Conservation (phyloP, 2,113 vertebrate genomes). For the Thalassarche chlororhynchos region DNA sequence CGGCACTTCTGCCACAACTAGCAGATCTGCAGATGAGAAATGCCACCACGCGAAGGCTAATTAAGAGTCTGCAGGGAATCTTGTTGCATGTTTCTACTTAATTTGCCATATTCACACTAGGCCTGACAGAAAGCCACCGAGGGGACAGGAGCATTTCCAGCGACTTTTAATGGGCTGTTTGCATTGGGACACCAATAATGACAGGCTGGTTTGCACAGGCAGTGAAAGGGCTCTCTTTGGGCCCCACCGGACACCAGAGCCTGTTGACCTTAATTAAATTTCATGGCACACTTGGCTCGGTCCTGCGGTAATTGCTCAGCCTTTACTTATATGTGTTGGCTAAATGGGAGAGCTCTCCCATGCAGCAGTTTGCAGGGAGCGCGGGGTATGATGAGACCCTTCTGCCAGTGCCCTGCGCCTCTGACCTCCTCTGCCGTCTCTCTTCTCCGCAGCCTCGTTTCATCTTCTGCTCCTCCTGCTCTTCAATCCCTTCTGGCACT, state of each 20-base stretch:
- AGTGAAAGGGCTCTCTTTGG: not conserved
- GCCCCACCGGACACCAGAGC: constrained; percentile 1
- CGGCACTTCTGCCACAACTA: not conserved
- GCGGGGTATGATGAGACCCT: not conserved
- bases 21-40: not conserved
- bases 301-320: not conserved
- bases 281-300: not conserved
- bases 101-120: constrained; percentile 22
- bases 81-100: not conserved
- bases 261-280: constrained; percentile 41
- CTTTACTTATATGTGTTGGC: not conserved
- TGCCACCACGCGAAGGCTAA: rapidly evolving
- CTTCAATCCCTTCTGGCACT: not conserved
- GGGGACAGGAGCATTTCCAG: not conserved
- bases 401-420: not conserved
- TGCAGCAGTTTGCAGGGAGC: not conserved
- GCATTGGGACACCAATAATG: not conserved
- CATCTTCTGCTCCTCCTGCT: not conserved
- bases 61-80: constrained; percentile 15
- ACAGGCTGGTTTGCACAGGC: not conserved
- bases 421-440: not conserved
- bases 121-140: constrained; percentile 6
- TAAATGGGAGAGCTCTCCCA: not conserved
- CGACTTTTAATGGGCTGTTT: not conserved
- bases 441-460: not conserved